These are phyloP conservation scores for Vanacampus margaritifer DNA, from an alignment of 2,113 vertebrate genomes.

Conservation along the genomic window DNA sequence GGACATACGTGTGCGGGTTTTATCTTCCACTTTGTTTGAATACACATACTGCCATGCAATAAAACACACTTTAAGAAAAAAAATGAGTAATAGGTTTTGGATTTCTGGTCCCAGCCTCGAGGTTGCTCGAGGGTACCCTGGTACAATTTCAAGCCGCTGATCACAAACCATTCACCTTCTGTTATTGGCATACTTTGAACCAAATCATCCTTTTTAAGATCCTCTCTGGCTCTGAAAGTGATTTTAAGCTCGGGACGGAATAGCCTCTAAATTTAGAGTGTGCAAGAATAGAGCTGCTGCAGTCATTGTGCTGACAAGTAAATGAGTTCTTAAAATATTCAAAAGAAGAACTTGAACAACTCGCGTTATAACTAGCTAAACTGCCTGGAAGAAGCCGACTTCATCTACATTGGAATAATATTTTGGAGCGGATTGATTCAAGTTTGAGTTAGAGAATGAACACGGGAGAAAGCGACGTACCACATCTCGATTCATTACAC, in stretches of 20 bases:
- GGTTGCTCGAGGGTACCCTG: slow-evolving; percentile 3
- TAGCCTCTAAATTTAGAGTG: slow-evolving; percentile 3
- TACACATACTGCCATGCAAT: not conserved
- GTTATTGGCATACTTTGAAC: slow-evolving; percentile 19
- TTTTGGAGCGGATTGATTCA: not conserved
- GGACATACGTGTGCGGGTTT: slow-evolving; percentile 18
- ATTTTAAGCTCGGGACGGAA: slow-evolving; percentile 10
- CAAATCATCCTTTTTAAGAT: slow-evolving; percentile 10
- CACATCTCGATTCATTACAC: not conserved
- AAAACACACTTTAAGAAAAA: slow-evolving; percentile 8
- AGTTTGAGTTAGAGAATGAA: not conserved
- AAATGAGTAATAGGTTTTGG: slow-evolving; percentile 4
- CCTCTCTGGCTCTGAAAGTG: slow-evolving; percentile 8
- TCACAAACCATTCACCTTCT: slow-evolving; percentile 14
- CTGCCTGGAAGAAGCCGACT: not conserved
- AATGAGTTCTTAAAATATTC: slow-evolving; percentile 17
- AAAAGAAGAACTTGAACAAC: slow-evolving; percentile 15
- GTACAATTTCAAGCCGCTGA: slow-evolving; percentile 6
- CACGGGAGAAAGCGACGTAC: not conserved
- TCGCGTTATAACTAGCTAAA: not conserved
- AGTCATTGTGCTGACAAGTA: slow-evolving; percentile 18
- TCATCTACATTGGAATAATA: not conserved
- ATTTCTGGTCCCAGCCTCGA: not conserved
- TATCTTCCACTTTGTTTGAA: slow-evolving; percentile 26
- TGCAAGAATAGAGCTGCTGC: slow-evolving; percentile 13